Base-by-base conservation (phyloP, 2,113 vertebrate genomes). In the Glareola pratincola region DNA sequence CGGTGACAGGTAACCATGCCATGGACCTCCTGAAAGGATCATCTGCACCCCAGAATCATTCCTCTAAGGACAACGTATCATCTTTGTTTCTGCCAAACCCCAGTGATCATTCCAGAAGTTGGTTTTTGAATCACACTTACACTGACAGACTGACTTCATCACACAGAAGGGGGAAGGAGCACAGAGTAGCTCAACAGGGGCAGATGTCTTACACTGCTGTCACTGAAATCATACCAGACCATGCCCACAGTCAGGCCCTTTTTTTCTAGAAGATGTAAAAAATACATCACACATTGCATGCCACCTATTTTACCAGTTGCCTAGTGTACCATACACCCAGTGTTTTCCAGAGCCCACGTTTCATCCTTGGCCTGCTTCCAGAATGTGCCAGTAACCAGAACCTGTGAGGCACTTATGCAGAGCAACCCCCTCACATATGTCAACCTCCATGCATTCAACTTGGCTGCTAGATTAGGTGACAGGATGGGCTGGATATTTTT, bases 341-440 rank as follows among this genome's bases (percentile, higher is more conserved):
- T 10, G 37, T 91, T 62, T 91, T 91, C 45, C 41, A 93, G 50
- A 89, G 27, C 18, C 21, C 39, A 71, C 18, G 66, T 88, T 76
- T 57, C 16, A 74, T 66, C 1, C 1, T 81, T 6, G 5, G 17
- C 47, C 66, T 81, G 43, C 56, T 87, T 93, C 77, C 77, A 63
- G 69, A 54, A 54, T 85, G 56, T 85, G 27, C 37, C 73, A 71
- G 51, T 63, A 69, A 34, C 54, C 59, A 74, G 68, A 88, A 79
- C 76, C 57, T 76, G 59, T 84, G 45, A 89, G 68, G 45, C 68
- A 77, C 24, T 89, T 89, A 57, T 19, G 30, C 7, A 88, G 39
- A 69, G 27, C 82, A 93, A n/a, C 78, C 48, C 48, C 88, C 91
- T 92, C 92, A 83, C 82, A 57, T 90, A 82, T 88, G 71, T 76